phyloP scores from a whole-genome alignment of 2,888 invertebrate genomes.

The Baronia brevicornis region DNA sequence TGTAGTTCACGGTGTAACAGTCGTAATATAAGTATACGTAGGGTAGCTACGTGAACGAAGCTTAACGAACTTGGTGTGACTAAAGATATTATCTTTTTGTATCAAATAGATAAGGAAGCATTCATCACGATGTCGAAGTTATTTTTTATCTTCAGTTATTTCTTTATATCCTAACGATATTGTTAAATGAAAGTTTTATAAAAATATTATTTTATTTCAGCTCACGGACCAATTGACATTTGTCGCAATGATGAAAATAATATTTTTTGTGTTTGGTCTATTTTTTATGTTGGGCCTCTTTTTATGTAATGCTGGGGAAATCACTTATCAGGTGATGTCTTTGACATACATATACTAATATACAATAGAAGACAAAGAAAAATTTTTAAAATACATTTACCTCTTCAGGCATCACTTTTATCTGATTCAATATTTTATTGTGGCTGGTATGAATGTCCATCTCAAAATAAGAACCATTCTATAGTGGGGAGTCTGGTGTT shows the following conservation, averaged over 20 bases:
- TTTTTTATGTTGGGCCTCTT: conserved; percentile 56
- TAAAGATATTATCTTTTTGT: too few relatives aligned
- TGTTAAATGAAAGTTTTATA: conserved; percentile 7
- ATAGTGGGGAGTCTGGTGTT: conserved; percentile 41
- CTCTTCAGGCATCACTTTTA: conserved; percentile 46
- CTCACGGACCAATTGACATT: conserved; percentile 47
- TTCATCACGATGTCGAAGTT: too few relatives aligned
- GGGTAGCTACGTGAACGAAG: too few relatives aligned
- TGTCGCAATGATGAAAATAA: conserved; percentile 45
- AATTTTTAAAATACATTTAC: conserved; percentile 5
- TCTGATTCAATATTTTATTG: conserved; percentile 59
- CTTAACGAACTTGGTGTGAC: too few relatives aligned
- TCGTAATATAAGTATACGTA: too few relatives aligned
- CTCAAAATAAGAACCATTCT: conserved; percentile 28
- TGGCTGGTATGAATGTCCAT: conserved; percentile 49
- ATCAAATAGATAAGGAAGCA: too few relatives aligned
- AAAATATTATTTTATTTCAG: conserved; percentile 29
- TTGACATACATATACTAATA: background rate
- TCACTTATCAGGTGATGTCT: conserved; percentile 52
- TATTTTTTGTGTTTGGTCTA: conserved; percentile 48
- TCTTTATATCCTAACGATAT: conserved; percentile 4
- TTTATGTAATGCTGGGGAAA: conserved; percentile 65
- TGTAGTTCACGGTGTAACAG: too few relatives aligned
- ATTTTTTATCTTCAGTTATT: too few relatives aligned
- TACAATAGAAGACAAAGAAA: background rate